Conservation (phyloP, 2,797 vertebrate genomes). For the Dermochelys coriacea region DNA sequence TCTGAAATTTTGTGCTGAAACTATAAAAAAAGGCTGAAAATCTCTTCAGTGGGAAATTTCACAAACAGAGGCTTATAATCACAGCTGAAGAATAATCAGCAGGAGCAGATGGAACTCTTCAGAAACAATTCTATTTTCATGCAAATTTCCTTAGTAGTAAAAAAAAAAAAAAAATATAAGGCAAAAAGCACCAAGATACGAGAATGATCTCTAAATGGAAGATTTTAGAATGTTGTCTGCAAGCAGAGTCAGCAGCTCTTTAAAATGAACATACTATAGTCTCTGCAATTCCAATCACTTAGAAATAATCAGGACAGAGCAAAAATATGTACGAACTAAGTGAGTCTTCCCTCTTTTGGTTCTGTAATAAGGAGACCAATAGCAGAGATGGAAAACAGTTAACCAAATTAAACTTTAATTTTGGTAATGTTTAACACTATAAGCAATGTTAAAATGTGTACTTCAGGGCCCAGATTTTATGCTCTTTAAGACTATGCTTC, state of each 20-base stretch:
- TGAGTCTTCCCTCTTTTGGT: background rate
- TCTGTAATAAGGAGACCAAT: background rate
- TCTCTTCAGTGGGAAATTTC: conserved; percentile 73
- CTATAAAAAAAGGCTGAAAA: conserved; percentile 50
- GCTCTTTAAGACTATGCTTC: conserved; percentile 57
- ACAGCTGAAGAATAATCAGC: conserved; percentile 74
- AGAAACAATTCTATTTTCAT: conserved; percentile 79
- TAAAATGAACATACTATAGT: background rate
- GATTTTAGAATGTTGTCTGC: conserved; percentile 66
- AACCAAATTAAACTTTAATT: conserved; percentile 14
- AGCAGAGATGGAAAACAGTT: background rate
- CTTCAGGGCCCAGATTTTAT: conserved; percentile 65
- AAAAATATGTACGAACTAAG: conserved; percentile 34
- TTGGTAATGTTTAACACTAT: conserved; percentile 21
- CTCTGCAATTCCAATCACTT: conserved; percentile 38
- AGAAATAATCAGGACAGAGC: conserved; percentile 1
- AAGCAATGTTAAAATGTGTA: conserved; percentile 3
- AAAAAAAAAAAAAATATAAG: conserved; percentile 63
- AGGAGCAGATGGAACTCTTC: conserved; percentile 79
- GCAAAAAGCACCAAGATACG: conserved; percentile 64
- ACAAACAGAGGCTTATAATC: conserved; percentile 76
- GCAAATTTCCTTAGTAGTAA: conserved; percentile 75
- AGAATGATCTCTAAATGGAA: conserved; percentile 63
- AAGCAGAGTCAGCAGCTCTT: conserved; percentile 47
- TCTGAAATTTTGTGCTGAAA: conserved; percentile 57